Evolutionary conservation across 2,797 vertebrate species (phyloP), one percentile per base, ranked within the genome.

Genomic region (Enteromius mattozi): DNA sequence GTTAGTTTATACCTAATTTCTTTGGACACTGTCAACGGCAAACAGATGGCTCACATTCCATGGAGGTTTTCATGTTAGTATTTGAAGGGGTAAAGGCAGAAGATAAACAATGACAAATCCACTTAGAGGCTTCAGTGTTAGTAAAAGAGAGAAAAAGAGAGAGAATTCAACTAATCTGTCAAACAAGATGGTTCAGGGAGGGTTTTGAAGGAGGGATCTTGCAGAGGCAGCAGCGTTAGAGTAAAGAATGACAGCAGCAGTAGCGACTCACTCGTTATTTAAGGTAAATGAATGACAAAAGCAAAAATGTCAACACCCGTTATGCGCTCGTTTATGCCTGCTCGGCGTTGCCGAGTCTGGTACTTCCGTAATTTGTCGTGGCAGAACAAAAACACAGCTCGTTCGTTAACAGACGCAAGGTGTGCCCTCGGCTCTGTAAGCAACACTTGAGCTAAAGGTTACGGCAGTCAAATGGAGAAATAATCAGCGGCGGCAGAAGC

Each of bases 21-120:
- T 79, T 79, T 82, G 92, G 90, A 89, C 90, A 88, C 90, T 91
- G 90, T 91, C 70, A 89, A 90, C 88, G 89, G 86, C 83, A 82
- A 82, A 91, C 86, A 91, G 85, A 94, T 92, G 91, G 90, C 72
- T 88, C 68, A 93, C 93, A 93, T 93, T 94, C 92, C 92, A 89
- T 90, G 85, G 89, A 93, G 92, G 92, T 91, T 86, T 93, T 93
- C 92, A 90, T 91, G 94, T 94, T 94, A 95, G 94, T 94, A 92
- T 89, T 87, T 83, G 86, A 86, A 86, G 80, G 81, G 69, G 74
- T 80, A 83, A 83, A 82, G 86, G 86, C 35, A 83, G 70, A 82
- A 87, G 82, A 86, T 86, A 80, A 87, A 86, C 86, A 86, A 82
- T 86, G 84, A 82, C 74, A 80, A 74, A 78, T 89, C 82, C 76